Base-by-base conservation (phyloP, 2,888 invertebrate genomes). In the Salpingus planirostris region DNA sequence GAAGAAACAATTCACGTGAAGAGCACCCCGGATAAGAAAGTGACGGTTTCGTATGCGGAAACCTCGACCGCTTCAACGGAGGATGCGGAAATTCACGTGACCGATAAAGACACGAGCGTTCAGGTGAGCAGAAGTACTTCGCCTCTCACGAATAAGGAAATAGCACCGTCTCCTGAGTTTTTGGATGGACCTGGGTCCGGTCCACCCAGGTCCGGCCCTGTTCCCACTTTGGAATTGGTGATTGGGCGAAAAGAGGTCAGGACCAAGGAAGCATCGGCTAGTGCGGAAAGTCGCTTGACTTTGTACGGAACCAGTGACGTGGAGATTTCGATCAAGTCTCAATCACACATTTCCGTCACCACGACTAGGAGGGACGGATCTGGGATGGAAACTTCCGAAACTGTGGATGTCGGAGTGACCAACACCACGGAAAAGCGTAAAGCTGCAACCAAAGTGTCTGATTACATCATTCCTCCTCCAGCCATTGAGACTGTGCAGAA, bases 191-290 rank as follows among this genome's bases (percentile, higher is more conserved):
- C n/a, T n/a, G n/a, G n/a, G n/a, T 49, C 54, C 3, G 49, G 53
- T 10, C 33, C 28, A 11, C 33, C 30, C 33, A 38, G 21, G 35
- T 31, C 11, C 38, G 45, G 32, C 23, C 32, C 38, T 3, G 29
- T 29, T 21, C 63, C 62, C 7, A 68, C 69, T 2, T 49, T 71
- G 29, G 70, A 71, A 53, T 52, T 71, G 18, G 62, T 71, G 2
- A 69, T 71, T 33, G 70, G 70, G 2, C 62, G 69, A 3, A 71
- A 71, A 54, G 70, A 71, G 51, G 65, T 71, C 1, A 62, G 65
- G 26, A 70, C 70, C 3, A 61, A 62, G 42, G 70, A 71, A 44
- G 67, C 70, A 1, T 66, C 66, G 21, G 70, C 70, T 3, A 63
- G 67, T 5, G 64, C 70, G 8, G 70, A 71, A 53, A 70, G 69